Evolutionary conservation across 2,797 vertebrate species (phyloP), one percentile per base, ranked within the genome.

Genomic region (Nyctibius grandis): DNA sequence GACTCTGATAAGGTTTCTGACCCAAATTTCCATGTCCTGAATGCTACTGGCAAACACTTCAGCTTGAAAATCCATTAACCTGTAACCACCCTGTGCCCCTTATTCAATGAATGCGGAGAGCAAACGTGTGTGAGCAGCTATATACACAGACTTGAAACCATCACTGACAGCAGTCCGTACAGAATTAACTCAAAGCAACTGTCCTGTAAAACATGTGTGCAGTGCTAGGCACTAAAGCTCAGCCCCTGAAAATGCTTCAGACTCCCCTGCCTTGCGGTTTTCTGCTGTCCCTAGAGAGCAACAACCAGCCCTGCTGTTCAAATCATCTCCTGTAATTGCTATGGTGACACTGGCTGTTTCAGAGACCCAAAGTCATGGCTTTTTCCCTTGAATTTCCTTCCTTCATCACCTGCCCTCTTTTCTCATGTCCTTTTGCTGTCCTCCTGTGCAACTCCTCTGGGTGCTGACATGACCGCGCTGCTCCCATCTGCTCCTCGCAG

Each of bases 1-100:
- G 72, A 65, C 53, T 85, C 84, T 72, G 93, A 84, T 95, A 92
- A 95, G 61, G 48, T 54, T 93, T 92, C 90, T 95, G 84, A 72
- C 34, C 84, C 69, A 85, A 85, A 92, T 96, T 92, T 81, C 89
- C 64, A 73, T 53, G 68, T 89, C 60, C 64, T 83, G 50, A 91
- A 56, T 78, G 68, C 86, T 92, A 61, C 68, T 75, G 84, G 56
- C 75, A 95, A 95, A 92, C 72, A 83, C 42, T 89, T 89, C 88
- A 96, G 68, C 91, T 95, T 95, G 94, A 96, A 97, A 89, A 96
- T 83, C 88, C 95, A 92, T 95, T 95, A 96, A 89, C 90, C 78
- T 96, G 72, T 89, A 89, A 64, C 34, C 25, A 54, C 78, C 56
- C 64, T 10, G 0, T 74, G 90, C 67, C 84, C 86, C 47, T 82